Base-by-base conservation (phyloP, 2,888 invertebrate genomes). In the Eupithecia insigniata region DNA sequence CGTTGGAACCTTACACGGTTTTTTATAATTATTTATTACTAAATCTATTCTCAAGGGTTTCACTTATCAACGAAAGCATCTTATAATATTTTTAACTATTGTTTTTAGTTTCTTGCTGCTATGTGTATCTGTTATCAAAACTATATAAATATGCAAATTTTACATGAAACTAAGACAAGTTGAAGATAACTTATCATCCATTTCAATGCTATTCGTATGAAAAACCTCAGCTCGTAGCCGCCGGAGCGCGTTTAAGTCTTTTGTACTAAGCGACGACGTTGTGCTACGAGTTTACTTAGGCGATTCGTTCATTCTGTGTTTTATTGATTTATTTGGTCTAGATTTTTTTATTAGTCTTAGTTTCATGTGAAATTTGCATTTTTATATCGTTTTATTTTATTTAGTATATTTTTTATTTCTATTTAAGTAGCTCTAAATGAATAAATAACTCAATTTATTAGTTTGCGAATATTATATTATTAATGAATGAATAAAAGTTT, bases 171-270 rank as follows among this genome's bases (percentile, higher is more conserved):
- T n/a, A n/a, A n/a, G n/a, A n/a, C n/a, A n/a, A n/a, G n/a, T n/a
- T n/a, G n/a, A n/a, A n/a, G n/a, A n/a, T n/a, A n/a, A n/a, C n/a
- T n/a, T n/a, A n/a, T n/a, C n/a, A n/a, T 26, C 12, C 26, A 55
- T 55, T 55, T 55, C 55, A 55, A 55, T 14, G 55, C 1, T 22
- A 26, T 26, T 26, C 26, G 26, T 26, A 26, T 55, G 26, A 26
- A 55, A 55, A 55, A 55, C 12, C 55, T 22, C 26, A 55, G 55
- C 55, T 22, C 26, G 64, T 36, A 64, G 64, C 34, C 22, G 55
- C 55, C n/a, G 5, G 30, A 62, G 67, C 75, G 75, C 78, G 74
- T 74, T 72, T 22, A 72, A 60, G 36, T 72, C 72, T 72, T 72
- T 66, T 61, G 66, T 68, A 72, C 66, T 14, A 64, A 22, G 39